Percentiles rank a stretch among this genome's conserved stretches.
Conservation (phyloP, 1,140 invertebrate species). For the Prorops nasuta region DNA sequence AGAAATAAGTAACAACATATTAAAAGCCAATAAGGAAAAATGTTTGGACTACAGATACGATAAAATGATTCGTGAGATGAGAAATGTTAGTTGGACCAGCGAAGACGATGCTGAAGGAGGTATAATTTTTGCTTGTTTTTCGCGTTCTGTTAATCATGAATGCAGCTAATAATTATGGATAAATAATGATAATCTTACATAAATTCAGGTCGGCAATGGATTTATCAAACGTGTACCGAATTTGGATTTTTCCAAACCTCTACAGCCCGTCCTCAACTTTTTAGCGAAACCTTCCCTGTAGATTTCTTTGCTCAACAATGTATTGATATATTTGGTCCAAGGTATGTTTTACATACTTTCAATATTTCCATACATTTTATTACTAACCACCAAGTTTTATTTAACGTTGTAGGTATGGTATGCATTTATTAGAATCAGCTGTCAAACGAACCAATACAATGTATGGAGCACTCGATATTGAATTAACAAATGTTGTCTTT, state of each 20-base stretch:
- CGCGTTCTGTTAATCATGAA: slow-evolving; percentile 5
- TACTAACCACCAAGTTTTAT: too few relatives aligned
- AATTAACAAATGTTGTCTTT: slow-evolving; percentile 75
- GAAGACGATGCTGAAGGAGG: slow-evolving; percentile 64
- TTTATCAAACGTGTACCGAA: slow-evolving; percentile 93
- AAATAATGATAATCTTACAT: slow-evolving; percentile 12
- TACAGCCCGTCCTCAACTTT: slow-evolving; percentile 68
- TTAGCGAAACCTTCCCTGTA: slow-evolving; percentile 75
- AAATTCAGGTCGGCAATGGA: slow-evolving; percentile 81
- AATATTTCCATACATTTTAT: too few relatives aligned
- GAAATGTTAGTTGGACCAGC: slow-evolving; percentile 69
- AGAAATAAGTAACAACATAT: slow-evolving; percentile 69
- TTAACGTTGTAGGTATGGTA: slow-evolving; percentile 58
- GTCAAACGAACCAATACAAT: slow-evolving; percentile 73
- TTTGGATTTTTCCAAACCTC: slow-evolving; percentile 95
- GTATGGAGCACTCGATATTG: slow-evolving; percentile 75
- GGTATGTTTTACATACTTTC: slow-evolving; percentile 28
- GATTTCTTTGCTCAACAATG: slow-evolving; percentile 83
- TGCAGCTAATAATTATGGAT: background rate
- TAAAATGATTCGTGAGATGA: slow-evolving; percentile 73
- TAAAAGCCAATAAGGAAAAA: slow-evolving; percentile 67
- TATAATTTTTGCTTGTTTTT: slow-evolving; percentile 36
- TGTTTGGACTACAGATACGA: slow-evolving; percentile 84
- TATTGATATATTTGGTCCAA: slow-evolving; percentile 74
- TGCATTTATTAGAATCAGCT: slow-evolving; percentile 60